A percentile compares a stretch with the other conserved stretches of the same genome.
These are phyloP conservation scores for Corythornis madagascariensis DNA, from an alignment of 2,113 vertebrate species.

Conservation along the genomic window DNA sequence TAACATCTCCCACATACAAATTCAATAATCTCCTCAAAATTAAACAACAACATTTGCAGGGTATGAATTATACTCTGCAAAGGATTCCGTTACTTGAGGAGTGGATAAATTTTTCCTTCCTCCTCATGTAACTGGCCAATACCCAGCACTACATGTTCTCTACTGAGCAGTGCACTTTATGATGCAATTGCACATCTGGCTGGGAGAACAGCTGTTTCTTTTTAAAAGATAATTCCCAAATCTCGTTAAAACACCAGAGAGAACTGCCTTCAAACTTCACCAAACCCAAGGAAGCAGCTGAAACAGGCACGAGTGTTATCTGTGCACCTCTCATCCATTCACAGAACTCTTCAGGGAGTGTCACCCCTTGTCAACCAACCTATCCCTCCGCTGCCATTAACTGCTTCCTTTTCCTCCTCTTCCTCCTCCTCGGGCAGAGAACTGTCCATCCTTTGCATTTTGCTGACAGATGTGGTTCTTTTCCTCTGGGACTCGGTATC, in stretches of 20 bases:
- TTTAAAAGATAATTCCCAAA: constrained; percentile 49
- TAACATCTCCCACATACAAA: not conserved
- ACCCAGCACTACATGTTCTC: constrained; percentile 41
- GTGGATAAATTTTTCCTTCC: not conserved
- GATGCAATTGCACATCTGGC: constrained; percentile 66
- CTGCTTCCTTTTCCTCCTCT: constrained; percentile 89
- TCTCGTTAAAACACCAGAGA: not conserved
- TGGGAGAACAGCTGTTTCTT: constrained; percentile 49
- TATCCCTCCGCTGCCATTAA: constrained; percentile 84
- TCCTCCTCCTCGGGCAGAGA: constrained; percentile 95
- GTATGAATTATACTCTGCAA: not conserved
- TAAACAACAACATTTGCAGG: not conserved
- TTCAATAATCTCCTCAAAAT: not conserved
- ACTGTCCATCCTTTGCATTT: constrained; percentile 96
- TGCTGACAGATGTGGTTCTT: constrained; percentile 95
- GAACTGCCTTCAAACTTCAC: not conserved
- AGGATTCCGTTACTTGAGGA: not conserved
- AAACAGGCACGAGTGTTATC: not conserved
- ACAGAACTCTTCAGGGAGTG: not conserved
- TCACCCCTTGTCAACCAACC: constrained; percentile 76
- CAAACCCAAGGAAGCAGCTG: not conserved
- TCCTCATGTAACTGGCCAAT: not conserved
- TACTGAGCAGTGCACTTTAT: constrained; percentile 6
- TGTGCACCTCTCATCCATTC: not conserved
- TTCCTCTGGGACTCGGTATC: constrained; percentile 93